phyloP scores from a whole-genome alignment of 1,140 invertebrate species.

The Metopolophium dirhodum region DNA sequence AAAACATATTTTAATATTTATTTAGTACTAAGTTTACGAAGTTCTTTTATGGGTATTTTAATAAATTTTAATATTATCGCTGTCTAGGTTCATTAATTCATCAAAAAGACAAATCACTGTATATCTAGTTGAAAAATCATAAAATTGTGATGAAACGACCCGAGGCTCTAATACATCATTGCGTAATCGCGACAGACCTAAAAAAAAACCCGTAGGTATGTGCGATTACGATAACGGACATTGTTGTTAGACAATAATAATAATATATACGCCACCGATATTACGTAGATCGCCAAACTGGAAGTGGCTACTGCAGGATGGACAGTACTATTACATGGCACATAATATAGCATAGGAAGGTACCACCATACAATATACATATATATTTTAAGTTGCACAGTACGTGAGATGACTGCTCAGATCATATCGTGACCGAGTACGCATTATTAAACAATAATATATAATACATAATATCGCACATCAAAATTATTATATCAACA shows the following conservation, averaged over 20 bases:
- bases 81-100: no score
- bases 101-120: no score
- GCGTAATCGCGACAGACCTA: neutral
- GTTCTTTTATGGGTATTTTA: no score
- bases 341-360: neutral
- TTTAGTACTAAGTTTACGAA: no score
- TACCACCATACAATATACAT: neutral
- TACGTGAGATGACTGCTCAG: neutral
- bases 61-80: no score
- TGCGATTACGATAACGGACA: neutral
- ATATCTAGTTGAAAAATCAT: no score
- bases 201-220: neutral
- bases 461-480: neutral
- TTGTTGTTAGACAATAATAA: slow-evolving; percentile 1
- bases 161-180: neutral
- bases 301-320: neutral
- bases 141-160: neutral
- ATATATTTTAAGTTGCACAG: neutral
- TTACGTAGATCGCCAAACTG: neutral
- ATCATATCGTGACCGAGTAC: neutral
- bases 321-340: neutral
- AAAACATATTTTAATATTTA: no score
- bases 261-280: neutral
- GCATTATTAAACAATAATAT: neutral
- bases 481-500: neutral